Evolutionary conservation across 2,113 vertebrate species (phyloP), one percentile per base, ranked within the genome.

Genomic region (Esox niger): DNA sequence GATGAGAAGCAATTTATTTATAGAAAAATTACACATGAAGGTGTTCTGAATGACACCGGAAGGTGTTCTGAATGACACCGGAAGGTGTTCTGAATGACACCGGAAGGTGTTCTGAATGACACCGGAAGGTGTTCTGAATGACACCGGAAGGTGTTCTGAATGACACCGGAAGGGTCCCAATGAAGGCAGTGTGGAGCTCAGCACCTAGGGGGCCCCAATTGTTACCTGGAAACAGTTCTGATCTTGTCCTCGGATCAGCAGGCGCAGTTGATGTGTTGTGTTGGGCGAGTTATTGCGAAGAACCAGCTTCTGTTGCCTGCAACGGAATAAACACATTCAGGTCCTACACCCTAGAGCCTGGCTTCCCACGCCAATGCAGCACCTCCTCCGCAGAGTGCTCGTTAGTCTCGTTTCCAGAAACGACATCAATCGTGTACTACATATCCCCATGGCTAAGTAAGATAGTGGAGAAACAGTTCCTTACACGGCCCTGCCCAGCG

Each of bases 191-290:
- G 8, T 5, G 43, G 13, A 29, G 23, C 17, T 46, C 33, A 13
- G 46, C 15, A 6, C 46, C 20, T n/a, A 1, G 13, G 46, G 20
- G 20, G 20, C 0, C 3, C 17, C 43, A 21, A 47, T 8, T 76
- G 78, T 11, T 76, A 97, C 97, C 94, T 98, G 95, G 89, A 98
- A 99, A 80, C 94, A 98, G 71, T 98, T 96, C 67, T 96, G 96
- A 89, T 99, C 97, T 75, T 94, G 95, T 75, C 97, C 97, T 77
- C 93, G 92, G 76, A 99, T 94, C 31, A 96, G 80, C 29, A 99
- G 69, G 31, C 95, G 91, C 52, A 99, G 92, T 74, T 95, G 93
- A 49, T 96, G 96, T 4, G 90, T 86, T 68, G 75, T 56, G 46
- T 73, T 86, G 0, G 87, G 38, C 2, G 94, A 98, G 78, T 93